Evolutionary conservation across 1,140 invertebrate genomes (phyloP).

Genomic region (Gryllus bimaculatus): DNA sequence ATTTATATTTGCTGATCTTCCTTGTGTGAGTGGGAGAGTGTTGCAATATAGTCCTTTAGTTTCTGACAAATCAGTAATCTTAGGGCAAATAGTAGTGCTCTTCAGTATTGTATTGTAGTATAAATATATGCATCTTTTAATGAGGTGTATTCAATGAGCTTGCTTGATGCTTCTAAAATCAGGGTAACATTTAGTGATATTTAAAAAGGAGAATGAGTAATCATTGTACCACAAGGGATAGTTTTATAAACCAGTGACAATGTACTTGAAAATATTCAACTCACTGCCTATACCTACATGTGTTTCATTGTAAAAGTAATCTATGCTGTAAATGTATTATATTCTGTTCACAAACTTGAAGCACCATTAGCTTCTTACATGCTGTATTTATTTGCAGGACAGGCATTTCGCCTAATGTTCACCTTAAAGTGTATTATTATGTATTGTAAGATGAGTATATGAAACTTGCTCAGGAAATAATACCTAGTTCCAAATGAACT

Average conservation of each 20-base stretch:
- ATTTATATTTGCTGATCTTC: too few relatives aligned
- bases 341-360: not conserved
- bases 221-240: not conserved
- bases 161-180: not conserved
- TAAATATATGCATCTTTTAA: too few relatives aligned
- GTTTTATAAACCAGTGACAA: not conserved
- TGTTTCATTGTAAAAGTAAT: not conserved
- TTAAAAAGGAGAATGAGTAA: not conserved
- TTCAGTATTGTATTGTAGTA: too few relatives aligned
- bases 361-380: not conserved
- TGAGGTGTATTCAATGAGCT: not conserved
- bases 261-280: not conserved
- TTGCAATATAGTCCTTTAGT: too few relatives aligned
- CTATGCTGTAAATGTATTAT: not conserved
- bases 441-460: not conserved
- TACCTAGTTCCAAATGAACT: constrained; percentile 1
- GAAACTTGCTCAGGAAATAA: not conserved
- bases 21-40: too few relatives aligned
- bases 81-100: too few relatives aligned
- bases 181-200: not conserved
- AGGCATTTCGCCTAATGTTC: not conserved
- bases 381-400: not conserved
- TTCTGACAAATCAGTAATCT: too few relatives aligned
- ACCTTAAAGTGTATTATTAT: not conserved
- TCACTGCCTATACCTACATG: not conserved